Evolutionary conservation across 1,140 invertebrate species (phyloP).

Genomic region (Doryteuthis pealeii): DNA sequence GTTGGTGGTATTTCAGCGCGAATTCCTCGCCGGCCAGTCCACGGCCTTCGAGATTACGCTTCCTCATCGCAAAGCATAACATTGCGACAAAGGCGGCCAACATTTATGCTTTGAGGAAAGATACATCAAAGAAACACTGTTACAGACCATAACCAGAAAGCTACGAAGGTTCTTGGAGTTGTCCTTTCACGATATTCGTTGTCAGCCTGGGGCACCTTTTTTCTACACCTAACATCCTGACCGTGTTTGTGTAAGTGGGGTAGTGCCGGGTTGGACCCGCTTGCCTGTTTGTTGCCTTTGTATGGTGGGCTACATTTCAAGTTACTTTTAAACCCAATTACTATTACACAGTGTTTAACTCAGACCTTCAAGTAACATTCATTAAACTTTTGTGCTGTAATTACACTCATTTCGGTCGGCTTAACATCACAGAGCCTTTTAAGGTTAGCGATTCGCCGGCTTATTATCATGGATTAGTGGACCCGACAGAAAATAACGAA

Average conservation of each 20-base stretch:
- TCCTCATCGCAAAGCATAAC: conserved; percentile 50
- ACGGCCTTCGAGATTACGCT: conserved; percentile 23
- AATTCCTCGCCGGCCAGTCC: not conserved
- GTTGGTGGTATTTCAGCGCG: not conserved
- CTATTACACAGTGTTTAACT: conserved; percentile 62
- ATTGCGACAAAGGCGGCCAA: conserved; percentile 49
- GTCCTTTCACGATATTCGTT: conserved; percentile 58
- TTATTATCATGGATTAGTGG: not conserved
- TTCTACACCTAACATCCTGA: conserved; percentile 57
- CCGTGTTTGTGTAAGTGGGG: conserved; percentile 61
- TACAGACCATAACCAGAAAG: conserved; percentile 86
- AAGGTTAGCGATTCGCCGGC: not conserved
- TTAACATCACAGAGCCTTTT: conserved; percentile 21
- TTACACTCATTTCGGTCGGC: conserved; percentile 39
- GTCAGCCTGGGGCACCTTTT: conserved; percentile 60
- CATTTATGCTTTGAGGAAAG: conserved; percentile 35
- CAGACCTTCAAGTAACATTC: conserved; percentile 58
- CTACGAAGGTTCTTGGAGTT: conserved; percentile 68
- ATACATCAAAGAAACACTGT: conserved; percentile 35
- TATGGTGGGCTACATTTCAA: conserved; percentile 60
- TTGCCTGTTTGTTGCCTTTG: conserved; percentile 50
- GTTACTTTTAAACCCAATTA: conserved; percentile 60
- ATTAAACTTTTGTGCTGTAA: conserved; percentile 52
- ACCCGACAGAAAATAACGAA: not conserved
- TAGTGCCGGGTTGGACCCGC: conserved; percentile 58